phyloP scores from a whole-genome alignment of 2,888 invertebrate species.

The Auanema sp. region DNA sequence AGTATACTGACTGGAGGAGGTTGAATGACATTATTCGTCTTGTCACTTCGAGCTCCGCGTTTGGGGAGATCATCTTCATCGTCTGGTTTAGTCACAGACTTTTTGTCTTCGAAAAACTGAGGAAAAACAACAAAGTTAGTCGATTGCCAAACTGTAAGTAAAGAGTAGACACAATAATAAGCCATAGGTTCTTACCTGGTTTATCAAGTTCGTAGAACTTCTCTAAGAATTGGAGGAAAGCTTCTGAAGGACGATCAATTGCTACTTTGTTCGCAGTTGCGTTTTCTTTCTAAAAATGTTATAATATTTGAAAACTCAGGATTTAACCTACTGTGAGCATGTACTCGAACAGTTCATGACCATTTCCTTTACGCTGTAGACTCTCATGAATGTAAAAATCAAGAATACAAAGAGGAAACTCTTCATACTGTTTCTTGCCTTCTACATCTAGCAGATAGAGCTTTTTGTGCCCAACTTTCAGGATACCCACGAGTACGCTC shows the following conservation, averaged over 20 bases:
- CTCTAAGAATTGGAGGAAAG: slow-evolving; percentile 80
- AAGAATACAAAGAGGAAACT: slow-evolving; percentile 80
- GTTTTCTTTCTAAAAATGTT: slow-evolving; percentile 36
- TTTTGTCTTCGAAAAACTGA: slow-evolving; percentile 73
- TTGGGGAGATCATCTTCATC: slow-evolving; percentile 2
- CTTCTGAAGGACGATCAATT: slow-evolving; percentile 87
- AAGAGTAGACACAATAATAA: not conserved
- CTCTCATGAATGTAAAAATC: slow-evolving; percentile 88
- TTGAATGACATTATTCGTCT: not conserved
- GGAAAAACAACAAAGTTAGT: slow-evolving; percentile 87
- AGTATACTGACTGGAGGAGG: not conserved
- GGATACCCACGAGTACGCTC: slow-evolving; percentile 73
- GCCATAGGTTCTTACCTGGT: slow-evolving; percentile 64
- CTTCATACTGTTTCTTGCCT: slow-evolving; percentile 42
- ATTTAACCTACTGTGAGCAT: slow-evolving; percentile 76
- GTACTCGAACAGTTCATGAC: slow-evolving; percentile 80
- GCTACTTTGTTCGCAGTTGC: slow-evolving; percentile 71
- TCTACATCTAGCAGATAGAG: slow-evolving; percentile 71
- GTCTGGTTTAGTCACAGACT: slow-evolving; percentile 11
- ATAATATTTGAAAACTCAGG: not conserved
- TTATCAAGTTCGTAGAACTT: slow-evolving; percentile 78
- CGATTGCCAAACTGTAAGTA: slow-evolving; percentile 74
- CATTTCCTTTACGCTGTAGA: slow-evolving; percentile 83
- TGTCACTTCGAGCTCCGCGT: slow-evolving; percentile 14
- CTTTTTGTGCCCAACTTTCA: slow-evolving; percentile 87